Evolutionary conservation across 1,140 invertebrate species (phyloP).

Genomic region (Zaprionus camerounensis): DNA sequence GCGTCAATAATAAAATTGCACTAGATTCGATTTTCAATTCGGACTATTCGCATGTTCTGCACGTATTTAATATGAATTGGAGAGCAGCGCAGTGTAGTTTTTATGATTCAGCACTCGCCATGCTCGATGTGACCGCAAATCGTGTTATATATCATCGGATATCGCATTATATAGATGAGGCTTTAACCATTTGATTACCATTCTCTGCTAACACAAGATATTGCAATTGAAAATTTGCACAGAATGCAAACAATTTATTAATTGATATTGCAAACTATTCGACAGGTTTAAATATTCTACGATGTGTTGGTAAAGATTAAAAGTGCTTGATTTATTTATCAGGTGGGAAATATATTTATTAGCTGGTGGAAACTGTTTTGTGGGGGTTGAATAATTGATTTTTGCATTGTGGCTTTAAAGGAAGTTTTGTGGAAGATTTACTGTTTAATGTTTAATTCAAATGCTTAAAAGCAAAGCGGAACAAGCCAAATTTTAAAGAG

Average conservation of each 20-base stretch:
- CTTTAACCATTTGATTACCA: background rate
- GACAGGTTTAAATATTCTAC: background rate
- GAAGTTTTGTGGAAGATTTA: too few relatives aligned
- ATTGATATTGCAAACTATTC: constrained; percentile 13
- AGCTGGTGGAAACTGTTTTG: background rate
- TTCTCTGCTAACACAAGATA: background rate
- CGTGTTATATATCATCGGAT: constrained; percentile 13
- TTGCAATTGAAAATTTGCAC: constrained; percentile 7
- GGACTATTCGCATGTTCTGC: constrained; percentile 40
- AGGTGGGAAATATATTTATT: background rate
- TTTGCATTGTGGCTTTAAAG: background rate
- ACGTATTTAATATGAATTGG: constrained; percentile 49
- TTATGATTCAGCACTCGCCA: constrained; percentile 25
- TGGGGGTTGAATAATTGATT: background rate
- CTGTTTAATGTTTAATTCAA: too few relatives aligned
- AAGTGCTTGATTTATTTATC: background rate
- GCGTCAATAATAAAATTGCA: constrained; percentile 44
- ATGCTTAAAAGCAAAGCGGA: too few relatives aligned
- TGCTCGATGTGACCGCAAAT: constrained; percentile 45
- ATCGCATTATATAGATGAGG: constrained; percentile 3
- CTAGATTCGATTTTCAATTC: constrained; percentile 22
- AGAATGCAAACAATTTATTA: background rate
- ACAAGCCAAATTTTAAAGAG: too few relatives aligned
- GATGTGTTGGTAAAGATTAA: background rate
- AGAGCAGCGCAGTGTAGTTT: constrained; percentile 14